These are phyloP conservation scores for Gnatocerus cornutus DNA, from an alignment of 2,888 invertebrate genomes.

Conservation along the genomic window DNA sequence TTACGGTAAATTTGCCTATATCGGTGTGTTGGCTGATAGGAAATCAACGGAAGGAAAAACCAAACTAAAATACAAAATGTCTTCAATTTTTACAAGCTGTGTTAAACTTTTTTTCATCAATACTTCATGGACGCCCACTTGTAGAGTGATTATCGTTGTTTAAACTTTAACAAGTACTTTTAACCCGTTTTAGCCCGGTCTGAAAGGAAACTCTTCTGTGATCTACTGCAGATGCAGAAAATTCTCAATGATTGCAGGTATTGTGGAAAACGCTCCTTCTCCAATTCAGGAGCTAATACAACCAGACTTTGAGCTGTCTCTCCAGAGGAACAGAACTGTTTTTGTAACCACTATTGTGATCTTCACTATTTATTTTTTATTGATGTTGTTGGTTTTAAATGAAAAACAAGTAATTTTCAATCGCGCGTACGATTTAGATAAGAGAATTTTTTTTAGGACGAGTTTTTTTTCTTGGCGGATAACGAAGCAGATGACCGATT, in stretches of 20 bases:
- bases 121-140: slow-evolving; percentile 1
- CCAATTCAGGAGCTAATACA: slow-evolving; percentile 48
- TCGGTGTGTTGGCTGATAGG: slow-evolving; percentile 1
- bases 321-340: slow-evolving; percentile 51
- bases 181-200: not conserved
- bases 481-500: slow-evolving; percentile 40
- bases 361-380: slow-evolving; percentile 51
- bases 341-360: slow-evolving; percentile 52
- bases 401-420: slow-evolving; percentile 10
- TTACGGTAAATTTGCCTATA: not conserved
- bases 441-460: slow-evolving; percentile 3
- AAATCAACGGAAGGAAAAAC: no score
- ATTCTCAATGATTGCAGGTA: slow-evolving; percentile 52
- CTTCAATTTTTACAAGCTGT: slow-evolving; percentile 7
- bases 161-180: not conserved
- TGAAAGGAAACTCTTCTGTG: not conserved
- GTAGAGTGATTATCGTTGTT: not conserved
- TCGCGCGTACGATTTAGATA: not conserved
- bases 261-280: slow-evolving; percentile 48
- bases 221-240: slow-evolving; percentile 53
- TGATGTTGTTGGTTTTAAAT: slow-evolving; percentile 19
- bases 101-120: slow-evolving; percentile 1
- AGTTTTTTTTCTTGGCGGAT: slow-evolving; percentile 30
- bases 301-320: slow-evolving; percentile 48
- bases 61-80: not conserved